Conservation (phyloP, 2,797 vertebrate species). For the Squalus acanthias region DNA sequence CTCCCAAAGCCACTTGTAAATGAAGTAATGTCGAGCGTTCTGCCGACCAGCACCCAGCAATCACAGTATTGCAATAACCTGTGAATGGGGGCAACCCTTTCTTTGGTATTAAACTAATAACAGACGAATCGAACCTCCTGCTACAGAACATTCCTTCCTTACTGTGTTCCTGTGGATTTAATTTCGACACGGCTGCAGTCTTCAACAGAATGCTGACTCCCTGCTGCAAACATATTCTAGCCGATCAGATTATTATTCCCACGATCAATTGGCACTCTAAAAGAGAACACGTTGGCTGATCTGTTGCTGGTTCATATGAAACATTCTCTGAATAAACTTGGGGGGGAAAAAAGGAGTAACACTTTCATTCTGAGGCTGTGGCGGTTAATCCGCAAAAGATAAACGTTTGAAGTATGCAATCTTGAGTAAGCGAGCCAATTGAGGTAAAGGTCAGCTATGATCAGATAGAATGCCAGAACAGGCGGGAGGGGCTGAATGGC, state of each 20-base stretch:
- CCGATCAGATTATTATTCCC: neutral
- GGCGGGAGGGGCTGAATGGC: neutral
- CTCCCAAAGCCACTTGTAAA: no score
- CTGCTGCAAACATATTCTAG: neutral
- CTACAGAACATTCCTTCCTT: no score
- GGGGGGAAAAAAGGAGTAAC: neutral
- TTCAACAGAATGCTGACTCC: neutral
- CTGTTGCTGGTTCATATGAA: neutral
- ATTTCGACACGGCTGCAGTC: neutral
- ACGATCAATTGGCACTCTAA: neutral
- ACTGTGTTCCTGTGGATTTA: neutral
- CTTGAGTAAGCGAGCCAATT: no score
- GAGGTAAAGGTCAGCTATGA: neutral
- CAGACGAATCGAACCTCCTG: neutral
- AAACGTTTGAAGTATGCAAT: neutral
- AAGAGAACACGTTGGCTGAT: neutral
- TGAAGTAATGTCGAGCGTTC: no score
- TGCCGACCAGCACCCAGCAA: no score
- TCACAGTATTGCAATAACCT: neutral
- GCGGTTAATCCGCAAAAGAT: neutral
- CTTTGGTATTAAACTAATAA: neutral
- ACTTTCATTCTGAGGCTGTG: neutral
- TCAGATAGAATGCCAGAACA: neutral
- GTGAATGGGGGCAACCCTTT: neutral
- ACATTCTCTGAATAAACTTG: neutral